Percentiles rank a stretch among this genome's conserved stretches.
Evolutionary conservation across 2,888 invertebrate species (phyloP).

Genomic region (Luperina nickerlii): DNA sequence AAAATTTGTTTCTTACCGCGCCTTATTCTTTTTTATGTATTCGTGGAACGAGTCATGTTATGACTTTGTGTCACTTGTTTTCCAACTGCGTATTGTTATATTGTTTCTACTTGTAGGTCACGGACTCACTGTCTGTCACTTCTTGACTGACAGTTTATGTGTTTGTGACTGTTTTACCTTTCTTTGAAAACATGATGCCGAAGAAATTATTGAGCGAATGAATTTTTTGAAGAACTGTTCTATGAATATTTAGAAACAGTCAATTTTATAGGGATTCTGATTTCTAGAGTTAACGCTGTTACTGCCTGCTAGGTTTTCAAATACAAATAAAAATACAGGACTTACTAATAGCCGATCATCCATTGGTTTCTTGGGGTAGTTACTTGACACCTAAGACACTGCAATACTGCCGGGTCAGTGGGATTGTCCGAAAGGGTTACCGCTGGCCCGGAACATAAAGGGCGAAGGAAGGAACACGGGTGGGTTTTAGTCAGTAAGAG

Average conservation of each 20-base stretch:
- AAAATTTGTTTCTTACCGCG: neutral
- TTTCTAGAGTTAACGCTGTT: neutral
- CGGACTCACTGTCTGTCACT: constrained; percentile 25
- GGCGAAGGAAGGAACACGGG: too few species aligned
- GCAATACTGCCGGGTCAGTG: too few species aligned
- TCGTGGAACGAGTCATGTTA: constrained; percentile 50
- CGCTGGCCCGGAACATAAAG: too few species aligned
- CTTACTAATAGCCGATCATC: neutral
- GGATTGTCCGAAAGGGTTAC: too few species aligned
- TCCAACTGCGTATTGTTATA: constrained; percentile 34
- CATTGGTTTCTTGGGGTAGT: neutral
- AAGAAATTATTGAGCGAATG: neutral
- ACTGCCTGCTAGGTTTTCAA: neutral
- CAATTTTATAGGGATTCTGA: neutral
- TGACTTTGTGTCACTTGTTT: constrained; percentile 49
- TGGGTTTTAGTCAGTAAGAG: too few species aligned
- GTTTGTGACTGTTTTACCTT: constrained; percentile 16
- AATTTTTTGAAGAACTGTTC: neutral
- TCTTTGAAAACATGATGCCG: constrained; percentile 2
- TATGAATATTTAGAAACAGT: neutral
- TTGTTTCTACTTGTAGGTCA: constrained; percentile 36
- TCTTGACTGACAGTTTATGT: constrained; percentile 26
- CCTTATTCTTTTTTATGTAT: constrained; percentile 31
- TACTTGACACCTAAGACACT: neutral
- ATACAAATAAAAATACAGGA: neutral